Evolutionary conservation across 2,113 vertebrate genomes (phyloP).

Genomic region (Cebus imitator): DNA sequence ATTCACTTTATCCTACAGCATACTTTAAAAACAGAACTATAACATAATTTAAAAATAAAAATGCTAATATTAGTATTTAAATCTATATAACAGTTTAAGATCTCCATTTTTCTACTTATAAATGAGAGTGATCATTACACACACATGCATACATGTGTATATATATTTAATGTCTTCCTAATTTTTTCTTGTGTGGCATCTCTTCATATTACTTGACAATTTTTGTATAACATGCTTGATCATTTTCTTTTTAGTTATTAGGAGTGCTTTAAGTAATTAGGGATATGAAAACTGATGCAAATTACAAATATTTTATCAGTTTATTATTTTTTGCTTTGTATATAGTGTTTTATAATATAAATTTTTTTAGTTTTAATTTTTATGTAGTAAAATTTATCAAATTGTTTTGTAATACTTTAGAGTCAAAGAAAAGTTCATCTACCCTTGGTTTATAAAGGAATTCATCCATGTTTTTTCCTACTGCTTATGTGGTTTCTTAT

Average conservation of each 20-base stretch:
- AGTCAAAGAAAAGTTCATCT: background rate
- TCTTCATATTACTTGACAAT: background rate
- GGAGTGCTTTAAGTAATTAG: background rate
- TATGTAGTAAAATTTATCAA: background rate
- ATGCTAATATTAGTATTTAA: background rate
- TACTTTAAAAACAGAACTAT: background rate
- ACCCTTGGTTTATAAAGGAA: background rate
- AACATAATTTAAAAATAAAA: background rate
- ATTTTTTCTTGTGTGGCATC: background rate
- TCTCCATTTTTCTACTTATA: background rate
- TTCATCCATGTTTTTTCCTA: background rate
- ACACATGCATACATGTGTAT: background rate
- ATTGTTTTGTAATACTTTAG: background rate
- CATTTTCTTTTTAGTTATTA: background rate
- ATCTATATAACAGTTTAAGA: background rate
- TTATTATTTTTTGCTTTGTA: background rate
- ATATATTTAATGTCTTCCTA: background rate
- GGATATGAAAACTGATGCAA: background rate
- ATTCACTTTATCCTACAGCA: background rate
- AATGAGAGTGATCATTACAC: background rate
- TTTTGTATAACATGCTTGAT: background rate
- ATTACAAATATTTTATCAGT: background rate
- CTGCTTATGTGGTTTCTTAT: conserved; percentile 13
- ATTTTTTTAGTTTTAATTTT: background rate
- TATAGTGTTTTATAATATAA: background rate